These are phyloP conservation scores for Amblyjoppa proteus DNA, from an alignment of 2,888 invertebrate genomes.

Conservation along the genomic window DNA sequence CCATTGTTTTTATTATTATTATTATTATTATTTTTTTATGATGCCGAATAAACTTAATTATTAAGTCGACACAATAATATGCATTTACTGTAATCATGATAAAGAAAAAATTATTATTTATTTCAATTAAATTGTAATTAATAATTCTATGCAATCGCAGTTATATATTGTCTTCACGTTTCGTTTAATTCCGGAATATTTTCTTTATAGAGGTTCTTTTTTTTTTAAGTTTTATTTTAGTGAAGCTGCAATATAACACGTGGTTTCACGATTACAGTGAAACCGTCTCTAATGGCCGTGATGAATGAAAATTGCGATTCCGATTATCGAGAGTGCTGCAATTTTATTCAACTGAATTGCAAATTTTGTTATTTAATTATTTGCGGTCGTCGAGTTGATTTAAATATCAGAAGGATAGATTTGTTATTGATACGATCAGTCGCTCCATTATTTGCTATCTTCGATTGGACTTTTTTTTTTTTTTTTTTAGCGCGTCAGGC, in stretches of 20 bases:
- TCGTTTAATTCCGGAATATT: no score
- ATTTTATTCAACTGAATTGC: not conserved
- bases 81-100: not conserved
- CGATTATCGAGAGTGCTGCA: not conserved
- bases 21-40: constrained; percentile 48
- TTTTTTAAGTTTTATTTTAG: no score
- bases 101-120: not conserved
- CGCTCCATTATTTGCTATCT: no score
- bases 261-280: not conserved
- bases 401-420: not conserved
- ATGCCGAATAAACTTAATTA: not conserved
- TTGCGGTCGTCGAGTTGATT: not conserved
- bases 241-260: no score
- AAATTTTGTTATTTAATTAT: not conserved
- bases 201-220: no score
- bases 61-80: not conserved
- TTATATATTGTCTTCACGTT: not conserved
- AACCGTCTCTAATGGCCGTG: not conserved
- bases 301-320: not conserved
- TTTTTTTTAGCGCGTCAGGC: no score
- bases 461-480: no score
- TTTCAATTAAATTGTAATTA: not conserved
- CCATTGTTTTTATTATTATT: constrained; percentile 51
- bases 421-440: not conserved
- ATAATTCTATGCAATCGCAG: not conserved